Evolutionary conservation across 2,797 vertebrate species (phyloP).

Genomic region (Poecilia wingei): DNA sequence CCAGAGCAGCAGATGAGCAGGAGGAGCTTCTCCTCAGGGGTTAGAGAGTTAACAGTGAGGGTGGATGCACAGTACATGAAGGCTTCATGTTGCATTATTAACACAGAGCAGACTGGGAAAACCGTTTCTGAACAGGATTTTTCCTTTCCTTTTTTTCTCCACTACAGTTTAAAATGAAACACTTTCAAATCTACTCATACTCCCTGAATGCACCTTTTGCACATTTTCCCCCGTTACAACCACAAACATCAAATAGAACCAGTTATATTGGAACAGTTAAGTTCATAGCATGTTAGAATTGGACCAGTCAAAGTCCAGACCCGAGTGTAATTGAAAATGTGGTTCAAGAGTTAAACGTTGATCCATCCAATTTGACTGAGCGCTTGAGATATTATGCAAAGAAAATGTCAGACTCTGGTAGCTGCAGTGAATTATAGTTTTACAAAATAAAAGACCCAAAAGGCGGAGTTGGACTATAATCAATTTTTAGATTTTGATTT

Average conservation of each 20-base stretch:
- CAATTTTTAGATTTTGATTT: not conserved
- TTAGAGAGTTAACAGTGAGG: slow-evolving; percentile 65
- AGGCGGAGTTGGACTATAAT: not conserved
- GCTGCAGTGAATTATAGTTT: not conserved
- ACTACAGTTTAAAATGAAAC: not conserved
- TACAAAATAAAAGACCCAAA: not conserved
- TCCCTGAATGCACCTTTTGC: not conserved
- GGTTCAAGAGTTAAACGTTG: not conserved
- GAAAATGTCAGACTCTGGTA: not conserved
- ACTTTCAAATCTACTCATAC: not conserved
- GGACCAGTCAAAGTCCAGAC: not conserved
- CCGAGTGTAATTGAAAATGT: not conserved
- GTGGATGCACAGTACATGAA: slow-evolving; percentile 66
- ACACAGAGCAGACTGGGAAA: not conserved
- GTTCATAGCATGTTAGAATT: not conserved
- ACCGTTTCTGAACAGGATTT: not conserved
- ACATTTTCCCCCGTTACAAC: not conserved
- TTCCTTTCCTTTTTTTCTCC: no score
- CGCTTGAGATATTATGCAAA: not conserved
- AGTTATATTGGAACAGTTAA: not conserved
- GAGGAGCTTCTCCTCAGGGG: slow-evolving; percentile 55
- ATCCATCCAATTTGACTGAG: not conserved
- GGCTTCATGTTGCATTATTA: not conserved
- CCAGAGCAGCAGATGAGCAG: slow-evolving; percentile 54
- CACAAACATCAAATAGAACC: not conserved